A percentile compares a stretch with the other conserved stretches of the same genome.
phyloP scores from a whole-genome alignment of 2,797 vertebrate species.

The Lycodopsis pacificus region DNA sequence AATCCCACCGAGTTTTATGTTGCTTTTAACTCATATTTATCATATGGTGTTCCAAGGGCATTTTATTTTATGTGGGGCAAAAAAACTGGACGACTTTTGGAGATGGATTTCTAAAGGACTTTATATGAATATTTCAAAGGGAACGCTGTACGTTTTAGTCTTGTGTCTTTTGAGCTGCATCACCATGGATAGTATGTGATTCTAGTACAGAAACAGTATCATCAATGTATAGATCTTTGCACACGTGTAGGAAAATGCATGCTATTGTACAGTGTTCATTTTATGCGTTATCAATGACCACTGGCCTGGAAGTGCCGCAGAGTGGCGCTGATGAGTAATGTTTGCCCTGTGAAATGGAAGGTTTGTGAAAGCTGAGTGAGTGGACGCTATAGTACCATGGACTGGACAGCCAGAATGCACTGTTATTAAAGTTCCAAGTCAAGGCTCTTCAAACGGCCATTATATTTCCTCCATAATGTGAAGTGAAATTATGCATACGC shows the following conservation, averaged over 20 bases:
- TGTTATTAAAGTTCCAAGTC: neutral
- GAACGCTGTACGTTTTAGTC: neutral
- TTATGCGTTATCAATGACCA: neutral
- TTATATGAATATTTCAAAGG: neutral
- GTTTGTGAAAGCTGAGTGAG: neutral
- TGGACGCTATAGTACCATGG: neutral
- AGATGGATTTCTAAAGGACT: neutral
- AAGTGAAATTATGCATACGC: neutral
- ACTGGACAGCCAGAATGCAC: neutral
- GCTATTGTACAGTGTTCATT: neutral
- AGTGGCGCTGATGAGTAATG: constrained; percentile 50
- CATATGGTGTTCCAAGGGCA: neutral
- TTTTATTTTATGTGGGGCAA: neutral
- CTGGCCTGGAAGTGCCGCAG: neutral
- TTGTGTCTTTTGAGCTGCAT: neutral
- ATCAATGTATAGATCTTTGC: neutral
- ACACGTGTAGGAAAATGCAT: neutral
- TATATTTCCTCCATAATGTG: neutral
- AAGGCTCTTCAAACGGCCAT: neutral
- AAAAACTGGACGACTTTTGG: neutral
- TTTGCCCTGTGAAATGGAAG: constrained; percentile 1
- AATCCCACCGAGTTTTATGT: neutral
- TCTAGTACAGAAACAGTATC: neutral
- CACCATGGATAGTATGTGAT: no score
- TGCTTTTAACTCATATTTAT: neutral